Conservation (phyloP, 2,888 invertebrate species). For the Ennomos erosarius region DNA sequence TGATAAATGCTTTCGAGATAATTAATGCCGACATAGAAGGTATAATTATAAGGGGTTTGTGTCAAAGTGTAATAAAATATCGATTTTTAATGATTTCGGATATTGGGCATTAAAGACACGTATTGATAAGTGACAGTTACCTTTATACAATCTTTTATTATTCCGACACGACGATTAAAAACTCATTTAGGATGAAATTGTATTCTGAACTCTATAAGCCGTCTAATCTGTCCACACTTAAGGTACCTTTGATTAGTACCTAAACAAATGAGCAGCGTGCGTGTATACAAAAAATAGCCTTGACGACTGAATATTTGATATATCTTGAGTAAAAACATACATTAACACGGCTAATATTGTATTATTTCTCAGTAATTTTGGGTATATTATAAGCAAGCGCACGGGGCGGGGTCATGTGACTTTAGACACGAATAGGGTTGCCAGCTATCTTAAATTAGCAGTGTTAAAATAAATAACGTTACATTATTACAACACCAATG, state of each 20-base stretch:
- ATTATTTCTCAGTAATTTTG: conserved; percentile 64
- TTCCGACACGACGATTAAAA: conserved; percentile 16
- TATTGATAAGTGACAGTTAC: not conserved
- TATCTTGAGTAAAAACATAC: conserved; percentile 52
- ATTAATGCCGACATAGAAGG: conserved; percentile 16
- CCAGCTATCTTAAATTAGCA: not conserved
- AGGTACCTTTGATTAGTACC: conserved; percentile 29
- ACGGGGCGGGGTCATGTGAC: conserved; percentile 60
- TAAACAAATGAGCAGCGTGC: conserved; percentile 41
- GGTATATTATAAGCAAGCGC: conserved; percentile 50
- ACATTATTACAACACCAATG: too few species aligned
- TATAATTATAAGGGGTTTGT: conserved; percentile 7
- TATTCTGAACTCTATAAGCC: conserved; percentile 9
- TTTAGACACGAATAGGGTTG: conserved; percentile 21
- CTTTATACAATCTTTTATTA: conserved; percentile 4
- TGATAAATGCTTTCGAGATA: conserved; percentile 26
- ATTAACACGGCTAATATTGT: conserved; percentile 51
- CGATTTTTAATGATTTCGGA: not conserved
- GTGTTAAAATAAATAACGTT: too few species aligned
- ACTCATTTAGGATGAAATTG: conserved; percentile 16
- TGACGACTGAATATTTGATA: conserved; percentile 49
- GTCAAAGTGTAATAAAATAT: not conserved
- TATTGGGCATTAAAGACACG: not conserved
- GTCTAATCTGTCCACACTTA: conserved; percentile 15
- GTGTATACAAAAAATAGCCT: conserved; percentile 41